Evolutionary conservation across 2,888 invertebrate genomes (phyloP), one percentile per base, ranked within the genome.

Genomic region (Napeogenes sylphis): DNA sequence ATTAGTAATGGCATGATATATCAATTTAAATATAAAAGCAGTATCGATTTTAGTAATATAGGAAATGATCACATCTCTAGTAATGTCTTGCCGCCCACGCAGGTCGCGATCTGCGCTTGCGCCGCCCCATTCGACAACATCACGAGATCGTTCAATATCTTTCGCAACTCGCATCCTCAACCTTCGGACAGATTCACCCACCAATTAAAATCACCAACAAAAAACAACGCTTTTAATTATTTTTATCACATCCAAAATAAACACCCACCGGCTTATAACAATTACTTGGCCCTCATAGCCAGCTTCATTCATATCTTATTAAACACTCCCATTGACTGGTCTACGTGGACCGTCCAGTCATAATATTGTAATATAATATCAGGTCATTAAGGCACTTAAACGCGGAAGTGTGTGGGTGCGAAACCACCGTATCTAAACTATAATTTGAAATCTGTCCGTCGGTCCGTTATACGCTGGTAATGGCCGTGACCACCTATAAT

Each of bases 341-440:
- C 75, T 70, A 70, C 75, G 80, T 81, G 79, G 72, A 79, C 73
- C 68, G 74, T 70, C 77, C 77, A 77, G 80, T 82, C 83, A 83
- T 81, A 84, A 83, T 83, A 85, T 84, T 82, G 84, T 85, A 85
- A 85, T 81, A 84, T 84, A 87, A 88, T 87, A 88, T 84, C 82
- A 81, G 83, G 84, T 84, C 86, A 87, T 90, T 87, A 89, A 82
- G 77, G 77, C 81, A 82, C 76, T 83, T 81, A 79, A 81, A 85
- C 80, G 80, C 87, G 90, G 90, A 90, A 90, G 84, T 85, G 90
- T 87, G 90, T 90, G 90, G 90, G 90, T 86, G 90, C 90, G 77
- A 88, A 88, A 90, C 80, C 85, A 85, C 88, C 90, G 87, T 86
- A 84, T 78, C 90, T 75, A 90, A 90, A 89, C 83, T 89, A 87